Conservation (phyloP, 2,113 vertebrate species). For the Trogon surrucura region DNA sequence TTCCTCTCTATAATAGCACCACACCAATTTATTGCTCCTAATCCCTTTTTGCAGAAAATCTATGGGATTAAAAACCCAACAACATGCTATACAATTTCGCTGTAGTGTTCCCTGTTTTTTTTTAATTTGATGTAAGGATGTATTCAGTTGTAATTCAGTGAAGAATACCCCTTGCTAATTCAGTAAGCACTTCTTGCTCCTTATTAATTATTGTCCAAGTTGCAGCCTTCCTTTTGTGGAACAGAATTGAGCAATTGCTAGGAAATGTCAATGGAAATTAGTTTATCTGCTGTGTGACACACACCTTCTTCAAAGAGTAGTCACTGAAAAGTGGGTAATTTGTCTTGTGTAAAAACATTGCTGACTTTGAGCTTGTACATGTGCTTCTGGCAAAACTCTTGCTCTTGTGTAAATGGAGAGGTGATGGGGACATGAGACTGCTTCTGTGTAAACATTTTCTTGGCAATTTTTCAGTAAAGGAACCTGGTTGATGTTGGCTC, state of each 20-base stretch:
- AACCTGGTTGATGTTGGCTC: background rate
- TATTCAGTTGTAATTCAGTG: background rate
- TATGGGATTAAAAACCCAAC: background rate
- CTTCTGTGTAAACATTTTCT: background rate
- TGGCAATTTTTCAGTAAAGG: background rate
- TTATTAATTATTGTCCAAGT: background rate
- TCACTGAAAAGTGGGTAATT: background rate
- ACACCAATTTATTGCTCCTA: background rate
- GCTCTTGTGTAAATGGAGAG: background rate
- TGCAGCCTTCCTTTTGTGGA: background rate
- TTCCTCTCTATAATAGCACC: background rate
- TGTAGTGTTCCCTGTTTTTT: background rate
- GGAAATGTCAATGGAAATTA: background rate
- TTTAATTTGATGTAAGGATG: background rate
- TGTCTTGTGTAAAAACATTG: background rate
- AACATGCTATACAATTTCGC: background rate
- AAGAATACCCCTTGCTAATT: background rate
- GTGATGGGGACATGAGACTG: background rate
- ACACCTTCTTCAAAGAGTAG: background rate
- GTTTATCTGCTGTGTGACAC: background rate
- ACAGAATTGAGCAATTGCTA: background rate
- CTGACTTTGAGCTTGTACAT: background rate
- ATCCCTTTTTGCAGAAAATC: background rate
- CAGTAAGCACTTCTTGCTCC: background rate
- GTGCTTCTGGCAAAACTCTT: background rate